phyloP scores from a whole-genome alignment of 2,888 invertebrate genomes.

The Sesamia inferens region DNA sequence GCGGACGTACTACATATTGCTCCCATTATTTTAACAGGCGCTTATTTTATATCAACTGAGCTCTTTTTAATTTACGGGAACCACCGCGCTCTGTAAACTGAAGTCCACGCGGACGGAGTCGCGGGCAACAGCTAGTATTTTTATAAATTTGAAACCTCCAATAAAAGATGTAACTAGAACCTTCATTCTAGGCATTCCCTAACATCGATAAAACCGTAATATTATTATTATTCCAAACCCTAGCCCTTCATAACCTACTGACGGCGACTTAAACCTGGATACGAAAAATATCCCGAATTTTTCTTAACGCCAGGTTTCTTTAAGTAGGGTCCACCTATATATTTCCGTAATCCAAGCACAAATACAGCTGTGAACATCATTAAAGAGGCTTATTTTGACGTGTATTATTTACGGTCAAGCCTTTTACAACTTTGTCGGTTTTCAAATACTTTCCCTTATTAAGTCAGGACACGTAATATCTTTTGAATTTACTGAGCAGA shows the following conservation, averaged over 20 bases:
- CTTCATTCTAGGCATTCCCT: background rate
- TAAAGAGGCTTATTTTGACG: slow-evolving; percentile 56
- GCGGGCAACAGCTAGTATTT: too few species aligned
- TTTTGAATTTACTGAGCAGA: background rate
- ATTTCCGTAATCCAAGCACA: slow-evolving; percentile 59
- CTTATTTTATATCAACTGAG: too few species aligned
- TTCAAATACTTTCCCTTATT: background rate
- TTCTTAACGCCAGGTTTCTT: slow-evolving; percentile 29
- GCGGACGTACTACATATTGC: too few species aligned
- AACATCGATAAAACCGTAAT: background rate
- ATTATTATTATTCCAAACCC: slow-evolving; percentile 8
- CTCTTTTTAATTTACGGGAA: too few species aligned
- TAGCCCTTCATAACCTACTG: slow-evolving; percentile 37
- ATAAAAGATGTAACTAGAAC: background rate
- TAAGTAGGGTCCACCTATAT: slow-evolving; percentile 47
- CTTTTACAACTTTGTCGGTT: background rate
- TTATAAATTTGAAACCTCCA: too few species aligned
- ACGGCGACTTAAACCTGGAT: slow-evolving; percentile 12
- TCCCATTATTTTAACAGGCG: too few species aligned
- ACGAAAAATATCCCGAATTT: slow-evolving; percentile 26
- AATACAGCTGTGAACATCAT: slow-evolving; percentile 64
- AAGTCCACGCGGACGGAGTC: too few species aligned
- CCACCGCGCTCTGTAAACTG: too few species aligned
- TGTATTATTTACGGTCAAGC: slow-evolving; percentile 5
- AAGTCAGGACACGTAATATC: background rate